These are phyloP conservation scores for Philypnodon macrostomus DNA, from an alignment of 2,797 vertebrate genomes.

Conservation along the genomic window DNA sequence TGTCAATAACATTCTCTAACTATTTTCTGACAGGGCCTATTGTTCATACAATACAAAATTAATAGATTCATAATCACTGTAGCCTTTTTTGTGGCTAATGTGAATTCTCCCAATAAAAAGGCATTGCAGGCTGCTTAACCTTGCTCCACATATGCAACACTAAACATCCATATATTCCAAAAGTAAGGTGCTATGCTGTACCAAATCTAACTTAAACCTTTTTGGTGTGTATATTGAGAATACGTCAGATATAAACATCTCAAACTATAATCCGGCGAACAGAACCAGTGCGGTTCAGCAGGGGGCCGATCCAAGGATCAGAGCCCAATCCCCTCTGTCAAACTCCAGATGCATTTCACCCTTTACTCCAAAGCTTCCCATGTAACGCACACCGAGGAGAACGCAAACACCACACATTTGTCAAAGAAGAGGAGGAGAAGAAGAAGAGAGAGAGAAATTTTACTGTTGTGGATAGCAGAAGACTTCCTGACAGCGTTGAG, in stretches of 20 bases:
- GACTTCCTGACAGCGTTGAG: slow-evolving; percentile 33
- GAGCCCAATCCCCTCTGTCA: slow-evolving; percentile 36
- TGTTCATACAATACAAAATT: no score
- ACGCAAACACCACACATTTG: neutral
- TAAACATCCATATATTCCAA: no score
- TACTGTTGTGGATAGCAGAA: neutral
- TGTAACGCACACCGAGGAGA: slow-evolving; percentile 8
- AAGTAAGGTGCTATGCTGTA: no score
- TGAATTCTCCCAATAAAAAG: no score
- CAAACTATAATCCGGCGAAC: slow-evolving; percentile 31
- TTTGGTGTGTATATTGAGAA: neutral
- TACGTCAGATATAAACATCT: neutral
- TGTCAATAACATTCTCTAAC: no score
- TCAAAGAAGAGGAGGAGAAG: neutral
- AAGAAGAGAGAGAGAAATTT: no score
- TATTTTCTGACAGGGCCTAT: no score
- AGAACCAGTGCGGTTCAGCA: slow-evolving; percentile 34
- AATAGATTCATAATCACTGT: no score
- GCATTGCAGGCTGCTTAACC: no score
- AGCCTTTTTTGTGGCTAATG: no score
- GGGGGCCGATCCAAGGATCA: slow-evolving; percentile 33
- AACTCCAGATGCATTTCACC: slow-evolving; percentile 34
- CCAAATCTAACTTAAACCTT: no score
- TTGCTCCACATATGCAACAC: no score
- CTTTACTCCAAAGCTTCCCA: slow-evolving; percentile 16